Conservation (phyloP, 1,140 invertebrate genomes). For the Drosophila funebris region DNA sequence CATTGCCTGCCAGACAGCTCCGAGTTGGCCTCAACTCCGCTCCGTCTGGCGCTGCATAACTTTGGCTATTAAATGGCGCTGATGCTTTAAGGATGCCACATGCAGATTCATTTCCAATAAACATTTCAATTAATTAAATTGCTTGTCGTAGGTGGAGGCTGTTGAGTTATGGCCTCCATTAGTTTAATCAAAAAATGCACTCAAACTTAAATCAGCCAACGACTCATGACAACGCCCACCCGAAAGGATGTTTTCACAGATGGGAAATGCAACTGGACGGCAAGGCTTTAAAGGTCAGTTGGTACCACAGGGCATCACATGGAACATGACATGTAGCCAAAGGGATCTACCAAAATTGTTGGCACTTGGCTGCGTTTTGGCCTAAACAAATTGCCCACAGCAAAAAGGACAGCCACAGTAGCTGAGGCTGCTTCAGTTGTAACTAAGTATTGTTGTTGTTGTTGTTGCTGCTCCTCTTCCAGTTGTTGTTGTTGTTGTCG, state of each 20-base stretch:
- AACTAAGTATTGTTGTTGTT: slow-evolving; percentile 21
- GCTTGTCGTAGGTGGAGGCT: slow-evolving; percentile 5
- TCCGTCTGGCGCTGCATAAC: slow-evolving; percentile 13
- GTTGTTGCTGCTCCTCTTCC: not conserved
- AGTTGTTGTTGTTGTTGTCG: slow-evolving; percentile 12
- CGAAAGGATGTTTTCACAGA: slow-evolving; percentile 29
- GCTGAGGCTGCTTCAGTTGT: slow-evolving; percentile 6
- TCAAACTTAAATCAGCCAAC: slow-evolving; percentile 33
- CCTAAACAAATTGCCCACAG: slow-evolving; percentile 55
- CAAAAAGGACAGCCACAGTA: slow-evolving; percentile 1
- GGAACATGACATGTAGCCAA: slow-evolving; percentile 26
- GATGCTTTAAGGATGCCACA: slow-evolving; percentile 13
- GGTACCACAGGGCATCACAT: not conserved
- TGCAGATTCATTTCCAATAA: not conserved
- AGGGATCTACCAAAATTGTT: slow-evolving; percentile 42
- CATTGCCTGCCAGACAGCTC: slow-evolving; percentile 46
- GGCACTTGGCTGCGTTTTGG: slow-evolving; percentile 57
- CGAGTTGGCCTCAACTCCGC: not conserved
- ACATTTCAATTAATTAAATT: slow-evolving; percentile 69
- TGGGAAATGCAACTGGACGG: slow-evolving; percentile 44
- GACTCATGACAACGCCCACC: slow-evolving; percentile 15
- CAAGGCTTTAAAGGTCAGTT: not conserved
- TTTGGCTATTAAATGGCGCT: slow-evolving; percentile 27
- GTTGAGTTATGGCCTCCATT: slow-evolving; percentile 67
- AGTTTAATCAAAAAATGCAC: slow-evolving; percentile 63